These are phyloP conservation scores for Ctena decussata DNA, from an alignment of 2,888 invertebrate genomes.

Conservation along the genomic window DNA sequence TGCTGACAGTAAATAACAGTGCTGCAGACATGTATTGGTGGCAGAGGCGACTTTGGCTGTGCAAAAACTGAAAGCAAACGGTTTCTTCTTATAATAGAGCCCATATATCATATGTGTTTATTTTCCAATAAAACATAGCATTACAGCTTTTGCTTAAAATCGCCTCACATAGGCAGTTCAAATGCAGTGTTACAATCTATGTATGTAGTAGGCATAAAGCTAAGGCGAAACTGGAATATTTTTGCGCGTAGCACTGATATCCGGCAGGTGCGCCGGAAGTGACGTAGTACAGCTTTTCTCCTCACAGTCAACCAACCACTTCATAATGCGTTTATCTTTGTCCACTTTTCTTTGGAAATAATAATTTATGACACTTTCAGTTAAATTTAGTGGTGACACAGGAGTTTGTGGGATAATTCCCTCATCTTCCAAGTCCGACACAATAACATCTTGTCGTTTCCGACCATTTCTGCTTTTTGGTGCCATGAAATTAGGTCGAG, in stretches of 20 bases:
- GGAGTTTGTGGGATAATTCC: constrained; percentile 9
- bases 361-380: constrained; percentile 53
- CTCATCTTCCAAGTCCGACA: constrained; percentile 44
- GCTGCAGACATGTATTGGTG: too few relatives aligned
- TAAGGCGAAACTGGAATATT: constrained; percentile 2
- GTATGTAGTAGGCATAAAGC: too few relatives aligned
- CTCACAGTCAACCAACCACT: constrained; percentile 51
- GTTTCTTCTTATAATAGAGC: too few relatives aligned
- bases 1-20: too few relatives aligned
- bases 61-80: too few relatives aligned
- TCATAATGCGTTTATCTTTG: constrained; percentile 52
- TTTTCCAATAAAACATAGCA: too few relatives aligned
- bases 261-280: constrained; percentile 50
- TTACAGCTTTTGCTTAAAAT: too few relatives aligned
- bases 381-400: constrained; percentile 27
- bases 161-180: too few relatives aligned
- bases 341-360: constrained; percentile 49
- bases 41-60: too few relatives aligned
- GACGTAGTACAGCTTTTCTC: constrained; percentile 44
- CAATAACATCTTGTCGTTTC: constrained; percentile 31
- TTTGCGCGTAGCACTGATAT: constrained; percentile 21
- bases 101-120: too few relatives aligned
- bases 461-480: neutral
- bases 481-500: neutral
- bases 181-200: too few relatives aligned